Percentiles rank a stretch among this genome's conserved stretches.
Evolutionary conservation across 2,113 vertebrate genomes (phyloP).

Genomic region (Catharus bicknelli): DNA sequence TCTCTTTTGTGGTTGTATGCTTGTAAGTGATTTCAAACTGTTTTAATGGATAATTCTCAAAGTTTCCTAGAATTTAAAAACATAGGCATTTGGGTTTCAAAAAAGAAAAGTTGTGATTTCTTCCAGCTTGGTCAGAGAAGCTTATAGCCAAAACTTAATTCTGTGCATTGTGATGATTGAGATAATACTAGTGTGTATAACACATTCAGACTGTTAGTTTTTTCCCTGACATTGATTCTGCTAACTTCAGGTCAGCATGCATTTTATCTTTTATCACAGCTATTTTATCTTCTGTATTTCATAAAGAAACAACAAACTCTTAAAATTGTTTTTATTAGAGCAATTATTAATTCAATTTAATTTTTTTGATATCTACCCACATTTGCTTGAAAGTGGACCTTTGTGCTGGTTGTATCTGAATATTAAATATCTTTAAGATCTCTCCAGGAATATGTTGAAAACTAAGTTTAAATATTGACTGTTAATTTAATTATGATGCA

Average conservation of each 20-base stretch:
- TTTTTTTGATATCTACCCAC: background rate
- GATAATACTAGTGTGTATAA: background rate
- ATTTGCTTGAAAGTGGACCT: background rate
- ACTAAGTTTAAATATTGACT: background rate
- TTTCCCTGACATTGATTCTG: background rate
- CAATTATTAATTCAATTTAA: background rate
- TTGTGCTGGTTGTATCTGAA: background rate
- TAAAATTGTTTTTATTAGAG: background rate
- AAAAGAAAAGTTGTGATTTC: background rate
- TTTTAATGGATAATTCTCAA: background rate
- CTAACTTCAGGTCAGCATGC: background rate
- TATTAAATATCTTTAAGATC: background rate
- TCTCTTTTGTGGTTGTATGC: rapidly evolving
- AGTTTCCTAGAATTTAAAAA: rapidly evolving
- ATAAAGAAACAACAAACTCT: background rate
- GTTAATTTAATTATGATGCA: background rate
- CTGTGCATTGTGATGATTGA: background rate
- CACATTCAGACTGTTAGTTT: background rate
- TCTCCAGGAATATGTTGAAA: background rate
- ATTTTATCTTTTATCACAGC: background rate
- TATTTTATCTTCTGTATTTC: background rate
- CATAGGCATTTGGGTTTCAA: background rate
- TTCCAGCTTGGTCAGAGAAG: background rate
- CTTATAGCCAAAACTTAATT: background rate
- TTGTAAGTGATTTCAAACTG: background rate